Conservation (phyloP, 2,888 invertebrate species). For the Tenthredo distinguenda region DNA sequence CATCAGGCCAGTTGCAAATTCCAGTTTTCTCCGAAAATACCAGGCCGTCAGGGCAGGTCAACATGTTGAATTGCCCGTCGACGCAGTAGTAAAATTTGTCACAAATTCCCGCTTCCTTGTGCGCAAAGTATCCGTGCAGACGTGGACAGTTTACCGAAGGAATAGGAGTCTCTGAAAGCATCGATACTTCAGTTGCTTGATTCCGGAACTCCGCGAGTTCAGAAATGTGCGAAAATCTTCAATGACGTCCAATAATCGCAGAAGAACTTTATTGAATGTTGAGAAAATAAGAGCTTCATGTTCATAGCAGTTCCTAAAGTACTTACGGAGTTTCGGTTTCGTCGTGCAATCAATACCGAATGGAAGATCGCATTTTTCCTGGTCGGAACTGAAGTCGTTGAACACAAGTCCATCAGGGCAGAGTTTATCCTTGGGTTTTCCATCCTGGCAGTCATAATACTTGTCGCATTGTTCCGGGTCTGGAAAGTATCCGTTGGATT, state of each 20-base stretch:
- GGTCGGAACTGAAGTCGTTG: slow-evolving; percentile 89
- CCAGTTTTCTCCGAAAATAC: slow-evolving; percentile 94
- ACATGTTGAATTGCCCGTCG: slow-evolving; percentile 93
- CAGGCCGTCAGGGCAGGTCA: slow-evolving; percentile 91
- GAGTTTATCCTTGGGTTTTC: slow-evolving; percentile 87
- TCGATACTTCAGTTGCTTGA: background rate
- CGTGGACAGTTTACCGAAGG: slow-evolving; percentile 88
- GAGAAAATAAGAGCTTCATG: background rate
- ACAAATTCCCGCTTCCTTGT: slow-evolving; percentile 88
- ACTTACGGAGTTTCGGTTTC: slow-evolving; percentile 90
- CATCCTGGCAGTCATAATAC: slow-evolving; percentile 90
- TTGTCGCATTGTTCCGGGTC: slow-evolving; percentile 94
- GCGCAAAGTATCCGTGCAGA: slow-evolving; percentile 93
- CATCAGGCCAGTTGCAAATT: slow-evolving; percentile 96
- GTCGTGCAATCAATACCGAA: slow-evolving; percentile 92
- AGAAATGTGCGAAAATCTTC: slow-evolving; percentile 27
- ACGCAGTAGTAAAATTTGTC: slow-evolving; percentile 94
- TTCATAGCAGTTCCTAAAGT: background rate
- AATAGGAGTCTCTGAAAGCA: slow-evolving; percentile 84
- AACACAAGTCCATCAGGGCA: slow-evolving; percentile 95
- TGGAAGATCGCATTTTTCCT: slow-evolving; percentile 93
- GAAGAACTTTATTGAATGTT: background rate
- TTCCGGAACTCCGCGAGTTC: background rate
- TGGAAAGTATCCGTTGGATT: slow-evolving; percentile 90
- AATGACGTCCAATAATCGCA: background rate